A percentile compares a stretch with the other conserved stretches of the same genome.
Evolutionary conservation across 92 coral and sea anemone species (phyloP).

Genomic region (Blastomussa wellsi): DNA sequence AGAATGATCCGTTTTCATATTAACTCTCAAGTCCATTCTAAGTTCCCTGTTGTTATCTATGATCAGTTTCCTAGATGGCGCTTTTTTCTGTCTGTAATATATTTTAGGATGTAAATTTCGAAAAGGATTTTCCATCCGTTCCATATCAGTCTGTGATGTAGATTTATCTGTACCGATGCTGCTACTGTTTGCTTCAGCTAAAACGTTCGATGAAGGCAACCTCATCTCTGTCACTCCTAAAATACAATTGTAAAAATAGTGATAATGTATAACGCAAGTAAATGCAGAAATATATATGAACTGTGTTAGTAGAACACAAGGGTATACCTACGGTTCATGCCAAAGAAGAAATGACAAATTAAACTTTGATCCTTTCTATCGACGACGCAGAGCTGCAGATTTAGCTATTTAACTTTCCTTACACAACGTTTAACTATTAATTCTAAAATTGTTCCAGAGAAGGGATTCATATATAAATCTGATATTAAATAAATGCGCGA

Average conservation of each 20-base stretch:
- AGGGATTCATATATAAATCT: too few species aligned
- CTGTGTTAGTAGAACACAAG: too few species aligned
- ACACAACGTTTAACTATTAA: too few species aligned
- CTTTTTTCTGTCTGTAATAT: slow-evolving; percentile 12
- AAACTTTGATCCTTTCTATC: not conserved
- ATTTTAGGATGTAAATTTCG: slow-evolving; percentile 30
- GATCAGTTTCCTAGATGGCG: slow-evolving; percentile 1
- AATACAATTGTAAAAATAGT: not conserved
- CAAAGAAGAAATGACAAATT: not conserved
- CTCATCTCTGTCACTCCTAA: not conserved
- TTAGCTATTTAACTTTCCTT: too few species aligned
- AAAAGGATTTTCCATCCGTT: slow-evolving; percentile 27
- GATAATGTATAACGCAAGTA: too few species aligned
- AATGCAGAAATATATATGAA: too few species aligned
- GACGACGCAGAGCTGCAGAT: too few species aligned
- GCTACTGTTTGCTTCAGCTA: not conserved
- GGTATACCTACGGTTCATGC: too few species aligned
- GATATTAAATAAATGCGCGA: not conserved
- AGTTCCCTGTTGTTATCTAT: not conserved
- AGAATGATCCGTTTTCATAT: not conserved
- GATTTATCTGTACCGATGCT: not conserved
- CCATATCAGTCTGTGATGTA: not conserved
- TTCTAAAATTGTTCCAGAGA: too few species aligned
- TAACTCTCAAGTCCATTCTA: not conserved
- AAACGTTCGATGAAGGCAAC: not conserved